Evolutionary conservation across 1,140 invertebrate species (phyloP).

Genomic region (Drosophila orena): DNA sequence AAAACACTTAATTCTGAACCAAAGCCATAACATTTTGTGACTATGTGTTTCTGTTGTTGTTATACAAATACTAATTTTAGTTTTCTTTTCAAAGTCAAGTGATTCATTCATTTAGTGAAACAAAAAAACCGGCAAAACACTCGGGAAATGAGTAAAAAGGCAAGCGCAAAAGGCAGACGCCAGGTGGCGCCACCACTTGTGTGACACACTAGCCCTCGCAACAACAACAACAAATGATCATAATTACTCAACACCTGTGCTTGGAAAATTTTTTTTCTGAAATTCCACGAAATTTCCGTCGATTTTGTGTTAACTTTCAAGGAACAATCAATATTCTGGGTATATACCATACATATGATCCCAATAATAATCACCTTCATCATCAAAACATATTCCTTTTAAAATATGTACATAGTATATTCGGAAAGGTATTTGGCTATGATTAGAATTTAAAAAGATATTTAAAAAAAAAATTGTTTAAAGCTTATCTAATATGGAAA

Average conservation of each 20-base stretch:
- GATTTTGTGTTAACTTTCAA: too few relatives aligned
- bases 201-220: slow-evolving; percentile 14
- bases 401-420: too few relatives aligned
- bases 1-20: slow-evolving; percentile 35
- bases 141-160: slow-evolving; percentile 21
- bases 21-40: slow-evolving; percentile 30
- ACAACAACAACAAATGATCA: slow-evolving; percentile 70
- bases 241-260: slow-evolving; percentile 65
- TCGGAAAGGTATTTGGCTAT: too few relatives aligned
- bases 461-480: too few relatives aligned
- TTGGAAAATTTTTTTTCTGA: background rate
- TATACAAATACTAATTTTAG: slow-evolving; percentile 74
- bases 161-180: slow-evolving; percentile 15
- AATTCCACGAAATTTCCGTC: background rate
- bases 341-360: too few relatives aligned
- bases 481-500: too few relatives aligned
- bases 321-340: background rate
- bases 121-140: slow-evolving; percentile 17
- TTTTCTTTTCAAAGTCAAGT: slow-evolving; percentile 79
- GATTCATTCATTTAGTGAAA: slow-evolving; percentile 57
- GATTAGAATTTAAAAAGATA: too few relatives aligned
- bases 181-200: slow-evolving; percentile 23
- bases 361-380: too few relatives aligned
- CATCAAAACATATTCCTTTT: too few relatives aligned
- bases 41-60: slow-evolving; percentile 40